These are phyloP conservation scores for Puffinus mauretanicus DNA, from an alignment of 2,113 vertebrate genomes.

Conservation along the genomic window DNA sequence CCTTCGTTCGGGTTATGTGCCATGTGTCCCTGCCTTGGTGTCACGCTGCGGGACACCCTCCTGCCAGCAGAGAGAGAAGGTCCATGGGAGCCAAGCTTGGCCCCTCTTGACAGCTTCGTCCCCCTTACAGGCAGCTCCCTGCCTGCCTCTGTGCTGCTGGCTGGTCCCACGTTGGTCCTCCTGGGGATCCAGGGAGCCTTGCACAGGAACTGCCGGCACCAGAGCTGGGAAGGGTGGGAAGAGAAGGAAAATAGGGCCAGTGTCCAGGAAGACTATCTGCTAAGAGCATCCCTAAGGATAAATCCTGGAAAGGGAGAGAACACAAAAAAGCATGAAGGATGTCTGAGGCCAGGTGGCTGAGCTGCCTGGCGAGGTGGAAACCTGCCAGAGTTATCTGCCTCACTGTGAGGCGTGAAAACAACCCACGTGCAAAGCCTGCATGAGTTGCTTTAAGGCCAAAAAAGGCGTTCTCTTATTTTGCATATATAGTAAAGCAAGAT, in stretches of 20 bases:
- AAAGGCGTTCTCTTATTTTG: neutral
- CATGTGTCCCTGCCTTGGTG: neutral
- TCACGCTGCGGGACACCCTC: neutral
- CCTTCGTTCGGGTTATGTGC: accelerated
- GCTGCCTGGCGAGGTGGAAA: slow-evolving; percentile 20
- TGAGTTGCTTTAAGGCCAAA: neutral
- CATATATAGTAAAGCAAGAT: neutral
- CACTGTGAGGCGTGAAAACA: neutral
- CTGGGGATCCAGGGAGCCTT: neutral
- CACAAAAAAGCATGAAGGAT: neutral
- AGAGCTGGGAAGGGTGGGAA: neutral
- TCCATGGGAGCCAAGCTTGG: neutral
- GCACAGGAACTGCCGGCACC: neutral
- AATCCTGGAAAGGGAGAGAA: neutral
- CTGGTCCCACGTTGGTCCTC: neutral
- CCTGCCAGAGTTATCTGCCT: slow-evolving; percentile 14
- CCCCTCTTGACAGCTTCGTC: neutral
- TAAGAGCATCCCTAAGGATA: neutral
- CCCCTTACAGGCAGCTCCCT: neutral
- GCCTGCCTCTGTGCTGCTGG: neutral
- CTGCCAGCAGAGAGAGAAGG: neutral
- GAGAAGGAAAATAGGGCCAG: neutral
- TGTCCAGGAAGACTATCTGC: neutral
- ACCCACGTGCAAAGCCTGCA: neutral
- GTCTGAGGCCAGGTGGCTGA: slow-evolving; percentile 22